Evolutionary conservation across 2,888 invertebrate genomes (phyloP).

Genomic region (Ichneumoninae sp.): DNA sequence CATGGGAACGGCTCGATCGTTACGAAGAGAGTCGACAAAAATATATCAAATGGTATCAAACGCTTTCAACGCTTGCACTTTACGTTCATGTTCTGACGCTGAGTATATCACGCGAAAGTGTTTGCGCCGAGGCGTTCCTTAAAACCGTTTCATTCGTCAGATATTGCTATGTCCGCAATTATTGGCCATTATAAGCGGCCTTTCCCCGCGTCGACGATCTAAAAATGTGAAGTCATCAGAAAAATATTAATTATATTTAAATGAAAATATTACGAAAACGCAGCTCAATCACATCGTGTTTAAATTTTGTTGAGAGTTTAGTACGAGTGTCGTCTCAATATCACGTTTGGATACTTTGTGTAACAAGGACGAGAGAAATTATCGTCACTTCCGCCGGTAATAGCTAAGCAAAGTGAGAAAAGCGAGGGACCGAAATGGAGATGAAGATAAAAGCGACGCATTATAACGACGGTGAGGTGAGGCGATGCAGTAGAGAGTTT

Average conservation of each 20-base stretch:
- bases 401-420: neutral
- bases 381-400: neutral
- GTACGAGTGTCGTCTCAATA: neutral
- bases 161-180: too few species aligned
- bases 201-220: too few species aligned
- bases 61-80: too few species aligned
- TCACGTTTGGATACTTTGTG: neutral
- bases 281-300: neutral
- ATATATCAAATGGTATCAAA: too few species aligned
- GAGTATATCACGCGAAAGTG: too few species aligned
- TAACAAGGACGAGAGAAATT: neutral
- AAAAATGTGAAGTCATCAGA: too few species aligned
- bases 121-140: too few species aligned
- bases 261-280: neutral
- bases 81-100: too few species aligned
- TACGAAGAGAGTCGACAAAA: too few species aligned
- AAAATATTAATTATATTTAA: neutral
- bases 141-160: too few species aligned
- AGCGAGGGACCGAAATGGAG: conserved; percentile 1
- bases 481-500: conserved; percentile 33
- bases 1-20: too few species aligned
- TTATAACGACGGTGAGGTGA: conserved; percentile 30
- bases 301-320: neutral
- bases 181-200: too few species aligned
- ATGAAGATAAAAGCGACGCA: conserved; percentile 22